Evolutionary conservation across 1,140 invertebrate species (phyloP).

Genomic region (Holotrichia oblita): DNA sequence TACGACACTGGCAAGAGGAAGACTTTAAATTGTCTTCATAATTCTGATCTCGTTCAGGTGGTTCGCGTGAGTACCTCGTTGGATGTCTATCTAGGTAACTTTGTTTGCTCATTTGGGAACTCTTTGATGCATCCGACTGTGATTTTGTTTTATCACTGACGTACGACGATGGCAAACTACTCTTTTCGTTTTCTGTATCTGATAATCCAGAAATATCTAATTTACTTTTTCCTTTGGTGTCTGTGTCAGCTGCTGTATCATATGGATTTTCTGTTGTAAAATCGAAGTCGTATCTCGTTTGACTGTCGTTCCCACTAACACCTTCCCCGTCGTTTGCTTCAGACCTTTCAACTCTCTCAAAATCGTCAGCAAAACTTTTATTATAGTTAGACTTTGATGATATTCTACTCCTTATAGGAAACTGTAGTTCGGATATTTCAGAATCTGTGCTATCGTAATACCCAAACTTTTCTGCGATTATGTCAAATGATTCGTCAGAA

Average conservation of each 20-base stretch:
- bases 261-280: background rate
- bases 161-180: background rate
- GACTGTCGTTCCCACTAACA: background rate
- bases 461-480: slow-evolving; percentile 35
- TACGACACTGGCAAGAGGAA: slow-evolving; percentile 7
- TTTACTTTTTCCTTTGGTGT: background rate
- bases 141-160: background rate
- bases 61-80: slow-evolving; percentile 45
- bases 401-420: background rate
- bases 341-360: background rate
- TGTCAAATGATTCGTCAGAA: slow-evolving; percentile 6
- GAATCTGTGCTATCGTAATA: slow-evolving; percentile 45
- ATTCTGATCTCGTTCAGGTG: slow-evolving; percentile 45
- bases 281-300: background rate
- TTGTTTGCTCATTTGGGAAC: slow-evolving; percentile 33
- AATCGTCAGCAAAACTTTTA: background rate
- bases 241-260: slow-evolving; percentile 5
- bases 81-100: background rate
- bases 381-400: background rate
- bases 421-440: slow-evolving; percentile 43
- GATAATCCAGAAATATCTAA: background rate
- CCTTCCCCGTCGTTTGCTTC: background rate
- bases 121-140: background rate
- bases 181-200: background rate
- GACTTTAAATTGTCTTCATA: slow-evolving; percentile 21